phyloP scores from a whole-genome alignment of 2,888 invertebrate genomes.

The Trachelus tabidus region DNA sequence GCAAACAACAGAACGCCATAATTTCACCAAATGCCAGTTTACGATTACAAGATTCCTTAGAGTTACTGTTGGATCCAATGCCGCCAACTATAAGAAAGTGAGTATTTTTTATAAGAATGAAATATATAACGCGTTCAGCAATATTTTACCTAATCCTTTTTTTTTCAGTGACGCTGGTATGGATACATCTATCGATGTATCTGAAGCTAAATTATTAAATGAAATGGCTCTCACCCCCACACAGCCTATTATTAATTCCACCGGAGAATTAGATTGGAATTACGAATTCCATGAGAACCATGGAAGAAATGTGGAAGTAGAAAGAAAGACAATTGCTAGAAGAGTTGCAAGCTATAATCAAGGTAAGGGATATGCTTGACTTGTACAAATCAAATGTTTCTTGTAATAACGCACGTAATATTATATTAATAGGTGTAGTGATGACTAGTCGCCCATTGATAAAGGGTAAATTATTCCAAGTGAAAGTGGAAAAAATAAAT shows the following conservation, averaged over 20 bases:
- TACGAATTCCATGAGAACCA: slow-evolving; percentile 86
- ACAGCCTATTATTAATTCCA: slow-evolving; percentile 43
- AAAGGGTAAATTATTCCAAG: slow-evolving; percentile 60
- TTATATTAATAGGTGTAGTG: slow-evolving; percentile 67
- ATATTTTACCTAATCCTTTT: slow-evolving; percentile 8
- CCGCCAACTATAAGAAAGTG: slow-evolving; percentile 60
- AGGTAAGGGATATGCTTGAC: slow-evolving; percentile 71
- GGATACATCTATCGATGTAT: slow-evolving; percentile 59
- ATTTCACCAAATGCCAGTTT: slow-evolving; percentile 67
- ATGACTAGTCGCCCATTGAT: slow-evolving; percentile 62
- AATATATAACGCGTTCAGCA: background rate
- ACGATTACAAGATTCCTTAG: slow-evolving; percentile 72
- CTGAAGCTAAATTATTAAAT: slow-evolving; percentile 57
- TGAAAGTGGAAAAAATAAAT: slow-evolving; percentile 79
- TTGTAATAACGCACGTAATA: slow-evolving; percentile 2
- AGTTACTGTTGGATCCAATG: slow-evolving; percentile 71
- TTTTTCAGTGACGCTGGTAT: slow-evolving; percentile 61
- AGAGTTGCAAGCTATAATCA: slow-evolving; percentile 88
- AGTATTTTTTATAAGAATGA: slow-evolving; percentile 12
- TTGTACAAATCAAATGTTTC: background rate
- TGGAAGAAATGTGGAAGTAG: slow-evolving; percentile 83
- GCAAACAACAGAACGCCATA: slow-evolving; percentile 69
- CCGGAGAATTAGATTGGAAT: slow-evolving; percentile 53
- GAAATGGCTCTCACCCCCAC: slow-evolving; percentile 58
- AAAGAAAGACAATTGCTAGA: slow-evolving; percentile 74